Base-by-base conservation (phyloP, 2,113 vertebrate species). In the Chauna torquata region DNA sequence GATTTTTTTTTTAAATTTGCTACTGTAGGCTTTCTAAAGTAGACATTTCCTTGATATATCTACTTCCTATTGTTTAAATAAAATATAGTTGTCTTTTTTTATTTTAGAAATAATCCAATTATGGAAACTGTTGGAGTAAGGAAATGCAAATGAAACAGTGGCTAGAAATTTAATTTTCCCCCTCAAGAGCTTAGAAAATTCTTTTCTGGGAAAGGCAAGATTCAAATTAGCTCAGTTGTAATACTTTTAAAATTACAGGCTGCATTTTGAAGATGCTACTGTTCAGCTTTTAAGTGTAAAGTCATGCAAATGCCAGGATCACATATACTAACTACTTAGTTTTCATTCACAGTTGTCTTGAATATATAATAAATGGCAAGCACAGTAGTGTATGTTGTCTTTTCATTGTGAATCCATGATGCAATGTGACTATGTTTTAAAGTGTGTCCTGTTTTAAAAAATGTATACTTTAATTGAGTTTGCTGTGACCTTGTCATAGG, bases 81-180 rank as follows among this genome's bases (percentile, higher is more conserved):
- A 94, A 96, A 92, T 83, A 94, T 50, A 7, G 52, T 70, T 78
- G 22, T 14, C 17, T 90, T 92, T 72, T 86, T 71, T 91, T 84
- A 45, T 58, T 90, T 92, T 52, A 93, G 88, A 91, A 95, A 82
- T 82, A 92, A 93, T 91, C 47, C 61, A 94, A 84, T 96, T 96
- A 92, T 12, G 23, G 44, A 94, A 93, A 86, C 28, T 47, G 18
- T 71, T 79, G 40, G 36, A 82, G 57, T 88, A 96, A 62, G 66
- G 76, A 96, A 96, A 95, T 89, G 61, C 14, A 97, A 96, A 91
- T 88, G 64, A 77, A 92, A 91, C 25, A 61, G 24, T 45, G 42
- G 25, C 5, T 57, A 89, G 27, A 92, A 92, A 90, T 91, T 86
- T 72, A 93, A 92, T 95, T 95, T 94, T 40, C 10, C 22, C 22